These are phyloP conservation scores for Crenichthys baileyi DNA, from an alignment of 2,797 vertebrate genomes.

Conservation along the genomic window DNA sequence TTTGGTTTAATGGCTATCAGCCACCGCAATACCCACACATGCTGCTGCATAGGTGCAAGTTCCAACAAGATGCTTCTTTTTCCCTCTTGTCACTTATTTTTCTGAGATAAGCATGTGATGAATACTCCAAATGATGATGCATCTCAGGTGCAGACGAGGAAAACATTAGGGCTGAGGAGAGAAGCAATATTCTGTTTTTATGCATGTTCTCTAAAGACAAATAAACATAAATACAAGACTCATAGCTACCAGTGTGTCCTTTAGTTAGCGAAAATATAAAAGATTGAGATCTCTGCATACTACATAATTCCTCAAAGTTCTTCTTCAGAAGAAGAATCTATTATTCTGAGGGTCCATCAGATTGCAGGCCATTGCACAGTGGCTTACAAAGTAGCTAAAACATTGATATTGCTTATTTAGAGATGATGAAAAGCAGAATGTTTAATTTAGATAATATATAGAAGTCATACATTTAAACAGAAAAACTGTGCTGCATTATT, in stretches of 20 bases:
- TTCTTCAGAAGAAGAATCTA: background rate
- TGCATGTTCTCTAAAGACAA: constrained; percentile 8
- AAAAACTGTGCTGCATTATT: background rate
- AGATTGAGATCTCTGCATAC: background rate
- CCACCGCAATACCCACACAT: constrained; percentile 57
- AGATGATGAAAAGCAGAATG: background rate
- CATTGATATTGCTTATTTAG: background rate
- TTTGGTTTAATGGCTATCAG: constrained; percentile 71
- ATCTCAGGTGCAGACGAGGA: constrained; percentile 30
- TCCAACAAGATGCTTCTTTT: constrained; percentile 49
- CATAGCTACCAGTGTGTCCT: background rate
- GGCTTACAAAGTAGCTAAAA: background rate
- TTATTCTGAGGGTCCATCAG: constrained; percentile 3
- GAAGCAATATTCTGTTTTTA: constrained; percentile 7
- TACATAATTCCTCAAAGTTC: background rate
- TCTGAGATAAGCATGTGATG: constrained; percentile 14
- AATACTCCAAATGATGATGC: constrained; percentile 42
- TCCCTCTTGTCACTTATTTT: constrained; percentile 42
- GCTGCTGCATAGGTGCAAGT: constrained; percentile 38
- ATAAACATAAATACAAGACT: constrained; percentile 4
- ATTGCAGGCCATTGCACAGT: background rate
- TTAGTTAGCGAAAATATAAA: background rate
- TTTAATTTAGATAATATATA: background rate
- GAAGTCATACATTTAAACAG: background rate
- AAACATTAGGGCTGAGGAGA: constrained; percentile 29